A percentile compares a stretch with the other conserved stretches of the same genome.
Evolutionary conservation across 2,888 invertebrate species (phyloP).

Genomic region (Diploptera punctata): DNA sequence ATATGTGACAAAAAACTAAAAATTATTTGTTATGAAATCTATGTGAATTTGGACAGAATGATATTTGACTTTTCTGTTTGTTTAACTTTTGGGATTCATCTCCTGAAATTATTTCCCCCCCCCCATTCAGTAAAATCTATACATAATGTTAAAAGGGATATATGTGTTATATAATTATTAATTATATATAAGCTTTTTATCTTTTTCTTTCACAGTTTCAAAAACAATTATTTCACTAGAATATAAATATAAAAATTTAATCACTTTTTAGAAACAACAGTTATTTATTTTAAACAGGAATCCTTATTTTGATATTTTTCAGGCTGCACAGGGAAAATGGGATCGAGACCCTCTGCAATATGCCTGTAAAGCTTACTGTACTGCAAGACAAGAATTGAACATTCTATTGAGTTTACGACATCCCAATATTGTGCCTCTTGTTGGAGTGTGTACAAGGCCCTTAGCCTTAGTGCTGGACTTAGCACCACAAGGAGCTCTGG

Average conservation of each 20-base stretch:
- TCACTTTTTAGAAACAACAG: background rate
- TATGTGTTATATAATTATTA: no score
- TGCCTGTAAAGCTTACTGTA: constrained; percentile 96
- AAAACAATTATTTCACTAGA: no score
- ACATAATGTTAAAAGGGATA: no score
- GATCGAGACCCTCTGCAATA: constrained; percentile 90
- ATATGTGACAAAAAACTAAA: no score
- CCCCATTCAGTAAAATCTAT: no score
- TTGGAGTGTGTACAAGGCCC: constrained; percentile 90
- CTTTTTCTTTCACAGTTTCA: no score
- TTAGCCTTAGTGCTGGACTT: constrained; percentile 87
- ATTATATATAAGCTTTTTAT: no score
- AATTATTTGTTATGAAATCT: no score
- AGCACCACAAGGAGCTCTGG: constrained; percentile 92
- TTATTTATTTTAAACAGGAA: background rate
- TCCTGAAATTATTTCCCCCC: no score
- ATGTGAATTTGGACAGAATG: no score
- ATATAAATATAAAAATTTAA: background rate
- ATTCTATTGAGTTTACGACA: constrained; percentile 87
- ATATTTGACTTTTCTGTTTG: no score
- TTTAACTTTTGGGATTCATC: no score
- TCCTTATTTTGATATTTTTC: constrained; percentile 26
- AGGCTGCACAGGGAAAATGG: constrained; percentile 88
- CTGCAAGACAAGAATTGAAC: constrained; percentile 91
- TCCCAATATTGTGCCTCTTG: constrained; percentile 89